A percentile compares a stretch with the other conserved stretches of the same genome.
phyloP scores from a whole-genome alignment of 2,888 invertebrate genomes.

The Apoda limacodes region DNA sequence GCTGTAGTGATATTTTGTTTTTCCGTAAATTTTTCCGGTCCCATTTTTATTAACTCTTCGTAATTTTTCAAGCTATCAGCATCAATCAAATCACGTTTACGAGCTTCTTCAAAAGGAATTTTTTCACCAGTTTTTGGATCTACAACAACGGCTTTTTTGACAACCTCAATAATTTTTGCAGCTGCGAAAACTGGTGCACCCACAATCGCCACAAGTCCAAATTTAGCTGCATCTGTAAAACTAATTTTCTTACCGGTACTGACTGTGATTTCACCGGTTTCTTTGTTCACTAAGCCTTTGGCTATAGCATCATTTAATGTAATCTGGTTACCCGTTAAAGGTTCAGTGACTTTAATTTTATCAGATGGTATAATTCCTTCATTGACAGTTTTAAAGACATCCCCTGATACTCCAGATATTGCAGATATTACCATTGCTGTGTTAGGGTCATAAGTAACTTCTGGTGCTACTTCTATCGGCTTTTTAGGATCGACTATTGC shows the following conservation, averaged over 20 bases:
- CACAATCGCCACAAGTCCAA: slow-evolving; percentile 78
- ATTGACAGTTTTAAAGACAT: slow-evolving; percentile 78
- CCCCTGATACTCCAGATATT: slow-evolving; percentile 72
- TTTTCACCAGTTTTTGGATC: slow-evolving; percentile 81
- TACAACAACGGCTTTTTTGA: slow-evolving; percentile 68
- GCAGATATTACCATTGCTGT: slow-evolving; percentile 76
- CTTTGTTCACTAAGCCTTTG: slow-evolving; percentile 79
- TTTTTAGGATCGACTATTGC: slow-evolving; percentile 24
- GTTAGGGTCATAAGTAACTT: slow-evolving; percentile 80
- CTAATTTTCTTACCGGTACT: slow-evolving; percentile 75
- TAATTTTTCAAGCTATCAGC: no score
- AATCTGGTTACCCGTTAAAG: slow-evolving; percentile 75
- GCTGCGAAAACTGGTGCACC: slow-evolving; percentile 82
- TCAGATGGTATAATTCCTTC: slow-evolving; percentile 78
- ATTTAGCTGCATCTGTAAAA: slow-evolving; percentile 79
- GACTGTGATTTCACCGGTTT: slow-evolving; percentile 76
- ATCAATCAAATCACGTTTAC: slow-evolving; percentile 74
- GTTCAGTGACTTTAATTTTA: slow-evolving; percentile 76
- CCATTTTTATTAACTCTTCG: not conserved
- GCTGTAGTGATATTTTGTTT: no score
- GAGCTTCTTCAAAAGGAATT: slow-evolving; percentile 78
- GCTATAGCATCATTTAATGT: slow-evolving; percentile 82
- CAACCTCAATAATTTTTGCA: slow-evolving; percentile 73
- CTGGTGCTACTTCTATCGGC: slow-evolving; percentile 77
- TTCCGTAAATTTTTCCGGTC: not conserved